These are phyloP conservation scores for Nothocercus nigrocapillus DNA, from an alignment of 2,113 vertebrate genomes.

Conservation along the genomic window DNA sequence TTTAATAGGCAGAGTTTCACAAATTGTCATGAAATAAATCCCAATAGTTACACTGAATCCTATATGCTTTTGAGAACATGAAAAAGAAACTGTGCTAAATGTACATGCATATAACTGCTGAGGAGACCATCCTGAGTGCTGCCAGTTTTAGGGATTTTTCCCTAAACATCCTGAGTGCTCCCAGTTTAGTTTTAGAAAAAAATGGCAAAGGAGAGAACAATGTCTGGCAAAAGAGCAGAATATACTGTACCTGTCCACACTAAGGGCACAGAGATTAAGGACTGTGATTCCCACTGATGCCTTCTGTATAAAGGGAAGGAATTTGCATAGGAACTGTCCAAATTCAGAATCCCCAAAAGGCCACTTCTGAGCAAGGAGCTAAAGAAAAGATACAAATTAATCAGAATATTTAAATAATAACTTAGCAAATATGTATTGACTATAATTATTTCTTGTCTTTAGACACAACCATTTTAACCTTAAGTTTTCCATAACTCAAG, in stretches of 20 bases:
- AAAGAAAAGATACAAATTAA: conserved; percentile 46
- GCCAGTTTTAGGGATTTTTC: neutral
- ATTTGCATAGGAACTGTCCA: conserved; percentile 90
- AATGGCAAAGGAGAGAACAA: neutral
- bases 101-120: neutral
- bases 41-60: neutral
- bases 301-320: conserved; percentile 97
- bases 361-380: conserved; percentile 88
- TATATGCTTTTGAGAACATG: neutral
- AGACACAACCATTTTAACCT: neutral
- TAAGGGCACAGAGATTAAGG: conserved; percentile 95
- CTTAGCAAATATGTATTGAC: neutral
- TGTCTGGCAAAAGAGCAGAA: neutral
- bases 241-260: conserved; percentile 92
- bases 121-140: neutral
- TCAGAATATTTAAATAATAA: conserved; percentile 34
- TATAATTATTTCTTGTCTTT: neutral
- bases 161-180: neutral
- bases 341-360: conserved; percentile 82
- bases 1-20: neutral
- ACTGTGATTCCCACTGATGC: conserved; percentile 97
- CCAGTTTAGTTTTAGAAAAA: neutral
- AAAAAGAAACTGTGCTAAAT: neutral
- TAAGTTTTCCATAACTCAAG: neutral
- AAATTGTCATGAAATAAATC: neutral